phyloP scores from a whole-genome alignment of 2,113 vertebrate species.

The Saguinus imperator region DNA sequence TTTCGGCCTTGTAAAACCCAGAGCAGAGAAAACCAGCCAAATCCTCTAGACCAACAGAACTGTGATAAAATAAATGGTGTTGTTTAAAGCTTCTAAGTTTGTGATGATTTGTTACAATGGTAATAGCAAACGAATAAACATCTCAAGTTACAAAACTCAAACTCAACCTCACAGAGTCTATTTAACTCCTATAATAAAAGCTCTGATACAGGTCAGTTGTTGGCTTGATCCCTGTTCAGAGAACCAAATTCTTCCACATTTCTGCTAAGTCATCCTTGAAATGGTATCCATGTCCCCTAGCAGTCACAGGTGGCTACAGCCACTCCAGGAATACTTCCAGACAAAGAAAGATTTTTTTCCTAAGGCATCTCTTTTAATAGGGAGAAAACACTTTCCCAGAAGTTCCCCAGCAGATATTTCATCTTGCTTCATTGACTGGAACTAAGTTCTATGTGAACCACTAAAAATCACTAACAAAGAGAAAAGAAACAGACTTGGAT shows the following conservation, averaged over 20 bases:
- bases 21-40: neutral
- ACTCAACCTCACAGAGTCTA: neutral
- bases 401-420: neutral
- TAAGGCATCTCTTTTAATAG: neutral
- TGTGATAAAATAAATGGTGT: neutral
- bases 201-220: neutral
- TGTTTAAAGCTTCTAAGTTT: neutral
- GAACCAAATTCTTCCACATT: neutral
- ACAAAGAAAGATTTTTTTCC: neutral
- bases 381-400: neutral
- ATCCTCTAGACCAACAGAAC: neutral
- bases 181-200: neutral
- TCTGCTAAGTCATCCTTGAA: neutral
- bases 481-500: neutral
- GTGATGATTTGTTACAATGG: neutral
- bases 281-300: neutral
- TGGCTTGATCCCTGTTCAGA: neutral
- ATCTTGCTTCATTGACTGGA: neutral
- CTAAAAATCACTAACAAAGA: neutral
- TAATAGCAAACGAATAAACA: neutral
- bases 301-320: neutral
- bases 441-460: neutral
- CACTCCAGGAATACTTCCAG: neutral
- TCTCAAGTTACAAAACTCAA: neutral
- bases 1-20: neutral